phyloP scores from a whole-genome alignment of 2,797 vertebrate species.

The Lepilemur septentrionalis region DNA sequence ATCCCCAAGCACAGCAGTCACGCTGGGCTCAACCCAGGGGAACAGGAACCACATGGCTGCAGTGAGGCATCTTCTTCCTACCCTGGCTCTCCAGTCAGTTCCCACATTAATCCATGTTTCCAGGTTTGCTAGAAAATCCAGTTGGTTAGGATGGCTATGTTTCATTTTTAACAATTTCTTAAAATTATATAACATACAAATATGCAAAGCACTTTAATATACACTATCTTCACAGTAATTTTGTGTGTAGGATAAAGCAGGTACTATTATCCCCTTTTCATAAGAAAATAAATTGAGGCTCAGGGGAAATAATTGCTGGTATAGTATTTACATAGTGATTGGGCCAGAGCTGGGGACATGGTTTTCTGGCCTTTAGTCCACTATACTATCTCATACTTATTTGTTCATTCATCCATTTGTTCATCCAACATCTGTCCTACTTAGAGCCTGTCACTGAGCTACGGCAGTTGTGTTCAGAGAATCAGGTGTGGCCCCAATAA shows the following conservation, averaged over 20 bases:
- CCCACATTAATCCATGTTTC: not conserved
- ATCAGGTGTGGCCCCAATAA: not conserved
- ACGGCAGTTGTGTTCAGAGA: not conserved
- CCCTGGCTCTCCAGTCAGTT: not conserved
- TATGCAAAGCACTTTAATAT: not conserved
- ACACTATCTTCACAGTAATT: not conserved
- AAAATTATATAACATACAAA: not conserved
- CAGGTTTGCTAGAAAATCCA: not conserved
- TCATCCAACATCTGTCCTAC: not conserved
- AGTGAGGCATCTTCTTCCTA: not conserved
- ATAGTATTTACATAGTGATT: not conserved
- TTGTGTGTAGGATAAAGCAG: not conserved
- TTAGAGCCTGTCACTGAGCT: not conserved
- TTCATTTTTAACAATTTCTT: constrained; percentile 30
- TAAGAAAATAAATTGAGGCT: not conserved
- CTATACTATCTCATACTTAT: not conserved
- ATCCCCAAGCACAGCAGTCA: not conserved
- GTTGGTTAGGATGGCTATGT: not conserved
- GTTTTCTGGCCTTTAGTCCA: not conserved
- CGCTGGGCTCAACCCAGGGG: not conserved
- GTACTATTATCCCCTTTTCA: not conserved
- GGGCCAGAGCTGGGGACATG: not conserved
- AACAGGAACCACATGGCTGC: not conserved
- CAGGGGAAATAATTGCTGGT: not conserved
- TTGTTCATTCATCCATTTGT: not conserved